phyloP scores from a whole-genome alignment of 2,797 vertebrate species.

The Oophaga sylvatica region DNA sequence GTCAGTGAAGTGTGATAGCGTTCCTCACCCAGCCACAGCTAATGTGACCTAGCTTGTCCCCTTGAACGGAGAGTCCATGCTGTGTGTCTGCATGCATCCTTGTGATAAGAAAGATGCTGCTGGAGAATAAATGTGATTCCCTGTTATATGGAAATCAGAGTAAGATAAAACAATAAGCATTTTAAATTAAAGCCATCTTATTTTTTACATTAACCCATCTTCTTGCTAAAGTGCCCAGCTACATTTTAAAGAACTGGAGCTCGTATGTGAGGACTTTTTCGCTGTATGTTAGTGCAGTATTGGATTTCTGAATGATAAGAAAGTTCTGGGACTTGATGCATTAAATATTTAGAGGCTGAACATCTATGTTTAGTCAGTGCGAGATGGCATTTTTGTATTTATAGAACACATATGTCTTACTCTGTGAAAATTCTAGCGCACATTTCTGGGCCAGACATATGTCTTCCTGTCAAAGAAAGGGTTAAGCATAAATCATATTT shows the following conservation, averaged over 20 bases:
- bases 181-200: slow-evolving; percentile 16
- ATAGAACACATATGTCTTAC: slow-evolving; percentile 8
- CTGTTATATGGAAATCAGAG: slow-evolving; percentile 47
- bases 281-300: neutral
- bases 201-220: slow-evolving; percentile 48
- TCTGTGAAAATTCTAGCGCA: neutral
- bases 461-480: slow-evolving; percentile 3
- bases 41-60: slow-evolving; percentile 36
- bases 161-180: slow-evolving; percentile 57
- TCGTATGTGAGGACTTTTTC: neutral
- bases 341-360: neutral
- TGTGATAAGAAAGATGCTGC: slow-evolving; percentile 62
- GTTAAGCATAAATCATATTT: slow-evolving; percentile 23
- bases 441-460: slow-evolving; percentile 15
- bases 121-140: slow-evolving; percentile 36
- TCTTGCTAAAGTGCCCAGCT: neutral
- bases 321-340: neutral
- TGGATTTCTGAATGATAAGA: neutral
- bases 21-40: neutral
- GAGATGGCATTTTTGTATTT: neutral
- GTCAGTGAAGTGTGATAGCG: slow-evolving; percentile 12
- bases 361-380: neutral
- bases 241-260: neutral
- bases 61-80: slow-evolving; percentile 47
- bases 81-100: slow-evolving; percentile 40